phyloP scores from a whole-genome alignment of 1,140 invertebrate species.

The Brachionus rotundiformis region DNA sequence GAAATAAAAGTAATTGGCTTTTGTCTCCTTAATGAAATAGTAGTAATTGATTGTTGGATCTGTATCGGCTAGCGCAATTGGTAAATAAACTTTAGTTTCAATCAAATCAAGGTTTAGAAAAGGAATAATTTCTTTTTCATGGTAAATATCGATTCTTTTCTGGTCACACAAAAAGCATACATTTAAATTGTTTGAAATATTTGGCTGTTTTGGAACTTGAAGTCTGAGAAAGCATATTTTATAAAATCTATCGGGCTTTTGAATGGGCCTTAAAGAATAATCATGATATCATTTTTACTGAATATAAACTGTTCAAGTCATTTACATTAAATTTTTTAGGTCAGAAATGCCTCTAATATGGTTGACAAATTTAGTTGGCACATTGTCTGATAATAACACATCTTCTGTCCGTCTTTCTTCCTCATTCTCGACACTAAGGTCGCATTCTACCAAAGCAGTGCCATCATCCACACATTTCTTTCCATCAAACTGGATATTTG shows the following conservation, averaged over 20 bases:
- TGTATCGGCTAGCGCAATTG: neutral
- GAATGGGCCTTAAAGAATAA: neutral
- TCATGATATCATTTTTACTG: neutral
- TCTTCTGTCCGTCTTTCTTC: too few species aligned
- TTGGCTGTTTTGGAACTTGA: neutral
- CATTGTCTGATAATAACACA: too few species aligned
- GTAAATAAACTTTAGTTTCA: slow-evolving; percentile 11
- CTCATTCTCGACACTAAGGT: neutral
- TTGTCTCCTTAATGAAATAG: neutral
- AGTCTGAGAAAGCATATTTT: neutral
- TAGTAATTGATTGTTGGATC: neutral
- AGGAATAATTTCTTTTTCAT: neutral
- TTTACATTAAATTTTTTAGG: neutral
- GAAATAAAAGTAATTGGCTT: neutral
- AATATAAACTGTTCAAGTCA: too few species aligned
- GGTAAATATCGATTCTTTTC: neutral
- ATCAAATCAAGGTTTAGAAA: too few species aligned
- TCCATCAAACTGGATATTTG: neutral
- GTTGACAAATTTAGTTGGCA: neutral
- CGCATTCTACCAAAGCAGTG: neutral
- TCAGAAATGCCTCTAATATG: neutral
- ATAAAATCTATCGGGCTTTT: neutral
- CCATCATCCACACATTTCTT: neutral
- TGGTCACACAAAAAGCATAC: neutral
- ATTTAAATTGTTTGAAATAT: neutral